Conservation (phyloP, 2,797 vertebrate species). For the Leucoraja ocellata region DNA sequence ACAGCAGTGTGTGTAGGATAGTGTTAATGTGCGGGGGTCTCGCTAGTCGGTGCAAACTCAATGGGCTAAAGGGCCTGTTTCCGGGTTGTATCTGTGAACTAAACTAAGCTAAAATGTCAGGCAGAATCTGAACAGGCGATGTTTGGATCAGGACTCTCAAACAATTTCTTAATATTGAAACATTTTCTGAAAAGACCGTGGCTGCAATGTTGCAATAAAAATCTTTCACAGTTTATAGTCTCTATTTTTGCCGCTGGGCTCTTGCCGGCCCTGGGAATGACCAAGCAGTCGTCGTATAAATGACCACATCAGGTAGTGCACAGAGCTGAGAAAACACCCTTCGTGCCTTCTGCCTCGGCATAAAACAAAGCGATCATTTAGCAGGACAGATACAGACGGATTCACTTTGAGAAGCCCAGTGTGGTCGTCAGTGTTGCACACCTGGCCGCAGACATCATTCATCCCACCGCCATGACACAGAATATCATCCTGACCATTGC, state of each 20-base stretch:
- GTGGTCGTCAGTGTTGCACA: not conserved
- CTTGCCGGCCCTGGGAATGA: not conserved
- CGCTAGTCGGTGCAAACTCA: too few relatives aligned
- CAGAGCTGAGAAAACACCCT: not conserved
- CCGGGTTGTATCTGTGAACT: too few relatives aligned
- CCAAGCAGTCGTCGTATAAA: not conserved
- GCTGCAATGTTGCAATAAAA: not conserved
- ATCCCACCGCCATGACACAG: not conserved
- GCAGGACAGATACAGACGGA: not conserved
- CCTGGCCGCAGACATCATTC: not conserved
- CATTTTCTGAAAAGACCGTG: not conserved
- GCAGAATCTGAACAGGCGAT: too few relatives aligned
- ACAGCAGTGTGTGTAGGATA: too few relatives aligned
- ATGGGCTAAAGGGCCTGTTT: too few relatives aligned
- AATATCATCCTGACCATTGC: not conserved
- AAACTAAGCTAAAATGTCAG: too few relatives aligned
- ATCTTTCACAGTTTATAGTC: too few relatives aligned
- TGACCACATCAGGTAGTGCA: not conserved
- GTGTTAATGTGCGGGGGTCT: too few relatives aligned
- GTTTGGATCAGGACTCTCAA: too few relatives aligned
- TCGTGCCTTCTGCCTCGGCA: not conserved
- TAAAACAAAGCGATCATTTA: not conserved
- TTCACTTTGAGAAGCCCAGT: conserved; percentile 2
- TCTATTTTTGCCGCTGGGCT: not conserved
- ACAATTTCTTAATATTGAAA: not conserved